Base-by-base conservation (phyloP, 2,797 vertebrate species). In the Coregonus suidteri region DNA sequence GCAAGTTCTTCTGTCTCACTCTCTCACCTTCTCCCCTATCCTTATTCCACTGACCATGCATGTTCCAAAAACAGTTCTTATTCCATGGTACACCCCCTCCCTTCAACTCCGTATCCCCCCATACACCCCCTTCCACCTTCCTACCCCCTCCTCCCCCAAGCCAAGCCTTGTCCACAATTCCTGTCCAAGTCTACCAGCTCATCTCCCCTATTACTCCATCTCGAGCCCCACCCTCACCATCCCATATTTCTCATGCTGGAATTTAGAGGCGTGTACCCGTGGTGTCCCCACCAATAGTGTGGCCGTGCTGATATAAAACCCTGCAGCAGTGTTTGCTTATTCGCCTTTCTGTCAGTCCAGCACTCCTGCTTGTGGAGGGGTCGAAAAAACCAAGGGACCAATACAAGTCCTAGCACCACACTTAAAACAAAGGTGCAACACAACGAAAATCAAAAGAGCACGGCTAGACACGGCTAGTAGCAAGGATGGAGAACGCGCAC, bases 31-130 rank as follows among this genome's bases (percentile, higher is more conserved):
- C 91, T 93, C 91, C 91, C 88, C 91, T 94, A 90, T 90, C 93
- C 92, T 92, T 93, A 95, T 95, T 95, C 94, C 94, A 95, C 94
- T 95, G 94, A 95, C 94, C 91, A 94, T 93, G 94, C 94, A 95
- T 93, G 92, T 95, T 95, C 94, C 94, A 94, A 95, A 95, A 95
- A 95, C 93, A 95, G 94, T 92, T 90, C 91, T 91, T 87, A 92
- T 93, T 94, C 89, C 80, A 77, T 7, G 34, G 76, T 77, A 74
- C 73, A 18, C 71, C 77, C 41, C 76, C 79, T 72, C 47, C 71
- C 6, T 59, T 67, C 66, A 62, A 6, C 56, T n/a, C 54, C 64
- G 67, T 34, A 78, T 31, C 73, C 14, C 51, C 13, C 52, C 25
- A 0, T 69, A n/a, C 13, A 62, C 56, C 65, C 37, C 64, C 37